phyloP scores from a whole-genome alignment of 2,113 vertebrate genomes.

The Calidris pygmaea region DNA sequence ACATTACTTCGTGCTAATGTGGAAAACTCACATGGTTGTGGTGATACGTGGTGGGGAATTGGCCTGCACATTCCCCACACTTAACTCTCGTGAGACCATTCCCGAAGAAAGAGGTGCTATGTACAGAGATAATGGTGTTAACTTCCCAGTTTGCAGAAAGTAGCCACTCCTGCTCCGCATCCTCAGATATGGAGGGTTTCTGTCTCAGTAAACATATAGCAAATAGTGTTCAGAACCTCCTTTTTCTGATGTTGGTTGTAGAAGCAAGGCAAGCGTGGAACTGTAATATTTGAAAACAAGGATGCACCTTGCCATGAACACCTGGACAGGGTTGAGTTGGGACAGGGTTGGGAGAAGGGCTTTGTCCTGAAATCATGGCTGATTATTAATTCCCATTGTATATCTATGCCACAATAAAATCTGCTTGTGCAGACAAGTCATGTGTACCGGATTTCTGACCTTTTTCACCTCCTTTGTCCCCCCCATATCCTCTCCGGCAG shows the following conservation, averaged over 20 bases:
- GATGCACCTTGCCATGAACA: rapidly evolving
- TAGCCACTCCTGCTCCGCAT: neutral
- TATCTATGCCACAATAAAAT: neutral
- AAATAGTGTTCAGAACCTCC: neutral
- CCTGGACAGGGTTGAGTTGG: neutral
- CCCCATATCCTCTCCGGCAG: constrained; percentile 12
- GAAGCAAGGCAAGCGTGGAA: neutral
- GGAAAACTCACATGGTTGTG: neutral
- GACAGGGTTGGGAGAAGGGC: neutral
- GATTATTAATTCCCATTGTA: neutral
- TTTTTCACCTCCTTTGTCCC: neutral
- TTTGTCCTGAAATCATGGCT: neutral
- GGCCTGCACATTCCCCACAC: neutral
- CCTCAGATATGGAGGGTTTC: neutral
- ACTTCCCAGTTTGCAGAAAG: neutral
- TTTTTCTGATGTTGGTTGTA: neutral
- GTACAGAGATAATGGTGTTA: neutral
- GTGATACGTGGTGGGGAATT: neutral
- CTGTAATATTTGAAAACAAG: neutral
- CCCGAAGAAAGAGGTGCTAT: neutral
- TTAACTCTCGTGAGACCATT: neutral
- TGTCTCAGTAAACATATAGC: neutral
- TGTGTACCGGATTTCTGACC: neutral
- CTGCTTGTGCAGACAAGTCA: neutral
- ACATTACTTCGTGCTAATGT: neutral